Evolutionary conservation across 1,140 invertebrate genomes (phyloP), one percentile per base, ranked within the genome.

Genomic region (Rhagoletis zephyria): DNA sequence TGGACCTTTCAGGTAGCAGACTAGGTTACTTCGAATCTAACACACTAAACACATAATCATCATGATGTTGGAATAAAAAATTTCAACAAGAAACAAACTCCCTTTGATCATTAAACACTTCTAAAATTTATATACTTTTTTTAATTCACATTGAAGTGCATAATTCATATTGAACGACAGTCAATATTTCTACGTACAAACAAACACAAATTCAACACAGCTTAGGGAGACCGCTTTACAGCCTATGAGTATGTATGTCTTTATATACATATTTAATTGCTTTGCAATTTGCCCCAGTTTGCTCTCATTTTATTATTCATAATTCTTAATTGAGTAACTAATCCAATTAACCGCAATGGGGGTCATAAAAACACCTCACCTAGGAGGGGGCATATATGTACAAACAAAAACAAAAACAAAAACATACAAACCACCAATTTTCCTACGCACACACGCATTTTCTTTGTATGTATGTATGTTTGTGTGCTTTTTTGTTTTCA

Each of bases 281-380:
- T 48, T 2, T 30, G 16, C 45, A 74, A 40, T 81, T 12, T 81
- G 45, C 74, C 51, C 45, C 74, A 56, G 14, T 81, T 81, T 81
- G 45, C n/a, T 56, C 45, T 81, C 48, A 56, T 56, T 81, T 81
- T 81, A 81, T 81, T 81, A 81, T 81, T 81, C 74, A 81, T 81
- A 81, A 56, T 56, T 56, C 74, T 30, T 56, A 81, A 81, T 81
- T 81, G 48, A 81, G 42, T 81, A 81, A 81, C 45, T 81, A 81
- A 81, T 81, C 74, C 74, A 81, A 81, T 81, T 81, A 81, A 81
- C 74, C 48, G 74, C 74, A 81, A 81, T 81, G 74, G 74, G 42
- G 74, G 45, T 81, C 74, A 81, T 81, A 81, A 81, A 81, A 81
- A 56, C 74, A 81, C 48, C 74, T 51, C 74, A 81, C 3, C 74